Evolutionary conservation across 2,113 vertebrate species (phyloP), one percentile per base, ranked within the genome.

Genomic region (Calonectris borealis): DNA sequence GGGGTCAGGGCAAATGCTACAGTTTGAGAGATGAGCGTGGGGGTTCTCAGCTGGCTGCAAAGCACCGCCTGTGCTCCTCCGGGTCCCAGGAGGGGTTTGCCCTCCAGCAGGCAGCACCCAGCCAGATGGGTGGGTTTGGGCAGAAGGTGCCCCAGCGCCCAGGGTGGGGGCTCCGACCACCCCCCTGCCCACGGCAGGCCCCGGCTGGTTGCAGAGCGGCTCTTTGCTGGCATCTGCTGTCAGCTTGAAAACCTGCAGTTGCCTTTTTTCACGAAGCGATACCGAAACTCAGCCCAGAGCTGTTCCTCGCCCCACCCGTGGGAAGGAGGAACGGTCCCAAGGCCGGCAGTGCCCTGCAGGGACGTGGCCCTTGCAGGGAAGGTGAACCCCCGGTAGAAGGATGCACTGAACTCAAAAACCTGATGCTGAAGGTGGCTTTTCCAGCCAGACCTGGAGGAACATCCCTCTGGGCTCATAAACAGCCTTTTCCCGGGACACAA

Each of bases 151-250:
- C 46, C 38, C 58, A 32, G 52, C 2, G 1, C 40, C 14, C 85
- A 11, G 24, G 38, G 22, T 1, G 12, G 26, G 42, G 71, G 7
- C 36, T 16, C 36, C 5, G 27, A 26, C 26, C 44, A 9, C 4
- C 58, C 26, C 42, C 16, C 24, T 2, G 46, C 73, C 68, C 80
- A 11, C 21, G 10, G 3, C 49, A 8, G 40, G 38, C 22, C 38
- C 81, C 7, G 29, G 8, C 22, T 15, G 77, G 82, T 79, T 31
- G 52, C 76, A 36, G 73, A 48, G 91, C n/a, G 34, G 97, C 95
- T 92, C 97, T 94, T 91, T 96, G 90, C 93, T 97, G 97, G 40
- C 97, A 95, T 62, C 97, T 97, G 86, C 95, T 79, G 97, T 85
- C 93, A 66, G 70, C 36, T 9, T 4, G 24, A 31, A 71, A 61